Evolutionary conservation across 2,888 invertebrate species (phyloP).

Genomic region (Euzetes globulus): DNA sequence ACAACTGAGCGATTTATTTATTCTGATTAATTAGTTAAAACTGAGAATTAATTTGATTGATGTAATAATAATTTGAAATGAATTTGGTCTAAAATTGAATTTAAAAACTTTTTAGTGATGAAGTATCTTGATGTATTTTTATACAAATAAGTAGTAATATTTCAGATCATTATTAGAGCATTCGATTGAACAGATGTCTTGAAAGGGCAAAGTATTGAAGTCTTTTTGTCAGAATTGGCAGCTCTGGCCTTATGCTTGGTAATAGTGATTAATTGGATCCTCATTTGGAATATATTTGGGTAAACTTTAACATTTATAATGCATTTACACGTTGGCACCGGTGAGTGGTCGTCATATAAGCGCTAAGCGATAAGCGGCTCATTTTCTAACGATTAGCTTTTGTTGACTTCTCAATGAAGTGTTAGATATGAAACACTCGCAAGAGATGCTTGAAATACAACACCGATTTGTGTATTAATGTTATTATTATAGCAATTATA

Average conservation of each 20-base stretch:
- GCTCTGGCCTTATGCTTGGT: too few species aligned
- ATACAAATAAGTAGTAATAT: too few species aligned
- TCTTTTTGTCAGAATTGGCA: too few species aligned
- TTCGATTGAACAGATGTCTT: neutral
- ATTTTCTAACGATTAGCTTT: conserved; percentile 5
- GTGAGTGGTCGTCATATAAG: neutral
- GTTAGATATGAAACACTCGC: conserved; percentile 8
- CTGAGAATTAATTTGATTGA: too few species aligned
- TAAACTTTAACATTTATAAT: conserved; percentile 19
- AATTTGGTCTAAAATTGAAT: too few species aligned
- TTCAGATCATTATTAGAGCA: neutral
- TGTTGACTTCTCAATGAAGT: conserved; percentile 23
- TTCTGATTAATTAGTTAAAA: too few species aligned
- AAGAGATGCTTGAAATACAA: conserved; percentile 13
- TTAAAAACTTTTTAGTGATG: too few species aligned
- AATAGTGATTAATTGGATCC: conserved; percentile 20
- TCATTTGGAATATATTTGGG: neutral
- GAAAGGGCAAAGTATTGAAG: too few species aligned
- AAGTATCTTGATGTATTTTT: too few species aligned
- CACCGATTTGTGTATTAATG: conserved; percentile 18
- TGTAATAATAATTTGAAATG: too few species aligned
- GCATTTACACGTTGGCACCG: neutral
- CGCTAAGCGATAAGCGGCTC: conserved; percentile 10
- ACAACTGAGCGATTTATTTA: too few species aligned
- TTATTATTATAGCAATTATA: conserved; percentile 1